Percentiles rank a stretch among this genome's conserved stretches.
Conservation (phyloP, 2,113 vertebrate species). For the Phaethon lepturus region DNA sequence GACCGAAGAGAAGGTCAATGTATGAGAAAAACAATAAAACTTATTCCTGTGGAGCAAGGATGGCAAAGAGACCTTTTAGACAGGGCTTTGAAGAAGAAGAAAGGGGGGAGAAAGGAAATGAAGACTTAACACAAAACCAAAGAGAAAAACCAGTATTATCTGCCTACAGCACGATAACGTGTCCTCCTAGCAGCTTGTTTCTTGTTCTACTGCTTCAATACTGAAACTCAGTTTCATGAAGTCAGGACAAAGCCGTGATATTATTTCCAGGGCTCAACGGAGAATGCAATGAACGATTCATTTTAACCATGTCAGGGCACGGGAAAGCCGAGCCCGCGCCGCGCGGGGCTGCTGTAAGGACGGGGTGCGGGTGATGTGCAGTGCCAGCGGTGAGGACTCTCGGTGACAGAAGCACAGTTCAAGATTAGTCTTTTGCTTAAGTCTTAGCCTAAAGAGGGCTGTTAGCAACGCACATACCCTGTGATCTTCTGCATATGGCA, state of each 20-base stretch:
- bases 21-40: neutral
- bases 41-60: neutral
- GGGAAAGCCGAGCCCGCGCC: neutral
- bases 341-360: accelerated
- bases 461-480: neutral
- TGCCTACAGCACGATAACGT: neutral
- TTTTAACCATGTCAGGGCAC: accelerated
- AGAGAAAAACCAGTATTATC: neutral
- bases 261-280: neutral
- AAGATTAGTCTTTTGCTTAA: neutral
- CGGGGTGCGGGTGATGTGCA: accelerated
- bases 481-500: neutral
- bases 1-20: neutral
- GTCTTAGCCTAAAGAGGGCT: neutral
- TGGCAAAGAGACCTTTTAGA: neutral
- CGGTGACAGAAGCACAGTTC: accelerated
- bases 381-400: neutral
- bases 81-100: neutral
- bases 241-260: neutral
- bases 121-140: neutral
- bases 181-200: neutral
- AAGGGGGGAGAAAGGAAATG: accelerated
- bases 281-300: neutral
- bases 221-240: neutral
- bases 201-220: neutral